A percentile compares a stretch with the other conserved stretches of the same genome.
These are phyloP conservation scores for Arge pagana DNA, from an alignment of 2,888 invertebrate species.

Conservation along the genomic window DNA sequence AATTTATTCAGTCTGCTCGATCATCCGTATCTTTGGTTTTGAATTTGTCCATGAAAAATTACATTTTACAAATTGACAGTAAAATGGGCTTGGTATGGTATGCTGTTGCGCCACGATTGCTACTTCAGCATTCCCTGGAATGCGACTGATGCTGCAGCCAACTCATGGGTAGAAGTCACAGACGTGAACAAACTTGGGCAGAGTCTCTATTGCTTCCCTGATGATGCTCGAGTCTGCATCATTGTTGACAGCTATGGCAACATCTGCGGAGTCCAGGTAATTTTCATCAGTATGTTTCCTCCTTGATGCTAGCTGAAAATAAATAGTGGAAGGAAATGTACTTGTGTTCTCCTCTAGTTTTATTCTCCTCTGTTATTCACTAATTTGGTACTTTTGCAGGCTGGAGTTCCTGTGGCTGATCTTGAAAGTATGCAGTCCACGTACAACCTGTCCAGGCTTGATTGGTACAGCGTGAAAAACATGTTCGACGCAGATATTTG, in stretches of 20 bases:
- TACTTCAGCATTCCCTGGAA: slow-evolving; percentile 2
- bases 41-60: too few species aligned
- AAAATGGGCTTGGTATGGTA: too few species aligned
- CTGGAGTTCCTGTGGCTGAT: neutral
- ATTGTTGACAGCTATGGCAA: neutral
- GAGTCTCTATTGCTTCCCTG: neutral
- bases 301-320: too few species aligned
- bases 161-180: neutral
- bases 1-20: too few species aligned
- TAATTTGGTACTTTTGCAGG: neutral
- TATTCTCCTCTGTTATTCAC: too few species aligned
- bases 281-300: neutral
- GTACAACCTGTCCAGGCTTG: slow-evolving; percentile 1
- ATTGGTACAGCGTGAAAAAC: neutral
- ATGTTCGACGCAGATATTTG: neutral
- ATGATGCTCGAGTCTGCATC: slow-evolving; percentile 1
- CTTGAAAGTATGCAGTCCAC: neutral
- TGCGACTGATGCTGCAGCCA: neutral
- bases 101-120: too few species aligned
- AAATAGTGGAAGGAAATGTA: too few species aligned
- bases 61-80: too few species aligned
- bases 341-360: too few species aligned
- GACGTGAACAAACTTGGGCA: neutral
- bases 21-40: too few species aligned
- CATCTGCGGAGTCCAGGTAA: slow-evolving; percentile 1